These are phyloP conservation scores for Sarcophaga carnaria DNA, from an alignment of 2,888 invertebrate species.

Conservation along the genomic window DNA sequence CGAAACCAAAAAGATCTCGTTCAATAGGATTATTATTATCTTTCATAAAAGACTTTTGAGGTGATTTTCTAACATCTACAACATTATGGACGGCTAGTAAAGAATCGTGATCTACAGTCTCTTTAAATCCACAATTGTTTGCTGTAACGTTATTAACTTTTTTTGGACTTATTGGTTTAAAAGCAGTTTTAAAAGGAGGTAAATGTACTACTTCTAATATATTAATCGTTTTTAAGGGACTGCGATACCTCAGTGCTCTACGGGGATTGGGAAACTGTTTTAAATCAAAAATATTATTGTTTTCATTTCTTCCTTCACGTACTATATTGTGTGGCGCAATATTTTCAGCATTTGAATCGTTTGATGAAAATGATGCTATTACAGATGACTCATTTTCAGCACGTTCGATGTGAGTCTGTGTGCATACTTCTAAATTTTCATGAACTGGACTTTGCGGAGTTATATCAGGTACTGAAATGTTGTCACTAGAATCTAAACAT, in stretches of 20 bases:
- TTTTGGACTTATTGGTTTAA: slow-evolving; percentile 32
- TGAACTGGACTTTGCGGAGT: background rate
- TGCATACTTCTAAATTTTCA: background rate
- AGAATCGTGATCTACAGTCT: slow-evolving; percentile 40
- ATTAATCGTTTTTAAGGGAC: slow-evolving; percentile 78
- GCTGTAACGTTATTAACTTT: slow-evolving; percentile 36
- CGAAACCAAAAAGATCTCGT: slow-evolving; percentile 74
- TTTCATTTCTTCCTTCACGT: slow-evolving; percentile 41
- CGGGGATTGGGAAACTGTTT: slow-evolving; percentile 76
- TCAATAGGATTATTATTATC: slow-evolving; percentile 7
- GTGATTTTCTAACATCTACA: background rate
- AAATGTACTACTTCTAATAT: slow-evolving; percentile 77
- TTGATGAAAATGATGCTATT: slow-evolving; percentile 71
- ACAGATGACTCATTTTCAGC: slow-evolving; percentile 3
- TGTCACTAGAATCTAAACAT: background rate
- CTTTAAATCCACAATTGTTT: slow-evolving; percentile 61
- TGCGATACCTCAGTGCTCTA: slow-evolving; percentile 73
- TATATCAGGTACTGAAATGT: background rate
- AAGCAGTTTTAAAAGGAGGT: slow-evolving; percentile 74
- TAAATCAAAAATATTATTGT: slow-evolving; percentile 67
- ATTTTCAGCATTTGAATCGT: slow-evolving; percentile 79
- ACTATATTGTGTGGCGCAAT: slow-evolving; percentile 72
- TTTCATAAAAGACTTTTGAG: background rate
- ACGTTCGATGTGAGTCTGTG: background rate
- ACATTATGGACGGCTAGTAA: background rate